These are phyloP conservation scores for Halictus quadricinctus DNA, from an alignment of 2,888 invertebrate species.

Conservation along the genomic window DNA sequence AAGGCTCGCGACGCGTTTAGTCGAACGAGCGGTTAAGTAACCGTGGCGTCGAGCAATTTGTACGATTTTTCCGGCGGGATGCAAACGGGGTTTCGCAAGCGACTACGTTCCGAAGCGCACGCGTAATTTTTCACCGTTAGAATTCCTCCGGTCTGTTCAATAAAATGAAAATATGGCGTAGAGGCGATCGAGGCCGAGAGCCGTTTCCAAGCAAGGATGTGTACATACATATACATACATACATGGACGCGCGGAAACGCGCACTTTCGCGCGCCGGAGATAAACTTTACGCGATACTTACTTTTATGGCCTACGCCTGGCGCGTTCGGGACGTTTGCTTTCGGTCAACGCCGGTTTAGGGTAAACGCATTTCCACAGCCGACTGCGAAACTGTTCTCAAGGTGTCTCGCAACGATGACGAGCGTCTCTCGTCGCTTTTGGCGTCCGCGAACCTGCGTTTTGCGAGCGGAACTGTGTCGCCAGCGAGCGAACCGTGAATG, in stretches of 20 bases:
- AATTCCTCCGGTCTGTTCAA: constrained; percentile 35
- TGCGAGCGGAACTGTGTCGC: not conserved
- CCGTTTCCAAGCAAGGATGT: constrained; percentile 8
- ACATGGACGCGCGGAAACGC: not conserved
- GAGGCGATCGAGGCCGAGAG: constrained; percentile 3
- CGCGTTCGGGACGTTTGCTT: constrained; percentile 31
- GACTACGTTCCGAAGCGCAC: not conserved
- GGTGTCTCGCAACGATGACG: constrained; percentile 3
- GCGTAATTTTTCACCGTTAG: constrained; percentile 41
- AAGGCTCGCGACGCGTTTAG: not conserved
- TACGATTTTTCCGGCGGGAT: constrained; percentile 9
- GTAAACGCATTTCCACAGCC: constrained; percentile 16
- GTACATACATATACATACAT: not conserved
- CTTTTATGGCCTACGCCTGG: constrained; percentile 32
- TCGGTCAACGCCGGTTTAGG: constrained; percentile 29
- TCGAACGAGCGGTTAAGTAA: not conserved
- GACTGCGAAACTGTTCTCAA: constrained; percentile 3
- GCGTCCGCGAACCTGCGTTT: not conserved
- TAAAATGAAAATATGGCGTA: constrained; percentile 50
- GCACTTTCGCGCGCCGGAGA: constrained; percentile 32
- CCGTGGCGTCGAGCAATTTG: not conserved
- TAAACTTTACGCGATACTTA: constrained; percentile 45
- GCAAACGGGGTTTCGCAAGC: constrained; percentile 31
- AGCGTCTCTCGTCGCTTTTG: not conserved
- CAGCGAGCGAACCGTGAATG: not conserved